Percentiles rank a stretch among this genome's conserved stretches.
phyloP scores from a whole-genome alignment of 2,797 vertebrate species.

The Dromococcyx pavoninus region DNA sequence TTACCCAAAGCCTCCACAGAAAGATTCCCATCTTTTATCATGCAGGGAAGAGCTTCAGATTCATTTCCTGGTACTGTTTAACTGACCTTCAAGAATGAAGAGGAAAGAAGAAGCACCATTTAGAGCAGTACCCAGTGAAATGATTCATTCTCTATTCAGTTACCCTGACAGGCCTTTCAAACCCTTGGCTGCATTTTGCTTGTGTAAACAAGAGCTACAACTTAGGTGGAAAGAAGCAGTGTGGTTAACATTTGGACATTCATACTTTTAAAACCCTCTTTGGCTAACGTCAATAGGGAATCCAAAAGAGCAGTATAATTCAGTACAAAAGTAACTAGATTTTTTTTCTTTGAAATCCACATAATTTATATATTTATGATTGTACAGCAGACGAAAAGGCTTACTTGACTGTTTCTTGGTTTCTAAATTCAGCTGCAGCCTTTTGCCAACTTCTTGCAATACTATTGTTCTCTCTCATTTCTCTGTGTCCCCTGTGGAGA shows the following conservation, averaged over 20 bases:
- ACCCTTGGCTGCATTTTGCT: conserved; percentile 28
- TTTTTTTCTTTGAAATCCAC: conserved; percentile 24
- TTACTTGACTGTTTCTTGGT: not conserved
- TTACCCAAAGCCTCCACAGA: not conserved
- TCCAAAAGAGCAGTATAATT: not conserved
- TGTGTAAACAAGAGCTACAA: conserved; percentile 21
- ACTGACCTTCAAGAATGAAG: not conserved
- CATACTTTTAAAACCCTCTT: conserved; percentile 5
- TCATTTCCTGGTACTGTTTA: conserved; percentile 8
- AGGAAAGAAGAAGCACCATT: conserved; percentile 2
- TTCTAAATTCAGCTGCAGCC: conserved; percentile 36
- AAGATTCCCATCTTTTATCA: conserved; percentile 32
- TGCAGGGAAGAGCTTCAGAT: not conserved
- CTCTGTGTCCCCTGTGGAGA: conserved; percentile 2
- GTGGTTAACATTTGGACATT: not conserved
- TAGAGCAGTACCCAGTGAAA: not conserved
- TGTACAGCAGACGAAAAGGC: conserved; percentile 7
- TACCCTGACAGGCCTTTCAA: conserved; percentile 18
- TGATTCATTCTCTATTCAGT: conserved; percentile 20
- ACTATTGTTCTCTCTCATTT: conserved; percentile 17
- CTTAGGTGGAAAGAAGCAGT: conserved; percentile 9
- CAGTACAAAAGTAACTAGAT: not conserved
- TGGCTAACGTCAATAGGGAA: not conserved
- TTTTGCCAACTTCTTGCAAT: conserved; percentile 28
- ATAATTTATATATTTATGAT: conserved; percentile 15